phyloP scores from a whole-genome alignment of 2,113 vertebrate species.

The Aspidoscelis tigris region DNA sequence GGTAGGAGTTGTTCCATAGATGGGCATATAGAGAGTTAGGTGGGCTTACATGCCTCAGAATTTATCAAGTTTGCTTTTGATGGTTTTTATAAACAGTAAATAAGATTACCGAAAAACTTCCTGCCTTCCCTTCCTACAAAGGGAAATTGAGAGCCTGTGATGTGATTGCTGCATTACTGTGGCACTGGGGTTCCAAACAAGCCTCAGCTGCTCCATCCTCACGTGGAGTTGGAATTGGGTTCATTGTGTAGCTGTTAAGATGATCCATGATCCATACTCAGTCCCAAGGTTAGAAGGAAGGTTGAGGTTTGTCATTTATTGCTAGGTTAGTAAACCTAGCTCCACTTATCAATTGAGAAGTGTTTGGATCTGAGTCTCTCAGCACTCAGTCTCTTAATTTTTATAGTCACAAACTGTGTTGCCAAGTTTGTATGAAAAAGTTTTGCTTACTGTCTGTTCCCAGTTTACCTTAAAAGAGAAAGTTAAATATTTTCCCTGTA shows the following conservation, averaged over 20 bases:
- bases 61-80: neutral
- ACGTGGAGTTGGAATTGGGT: neutral
- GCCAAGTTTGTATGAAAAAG: neutral
- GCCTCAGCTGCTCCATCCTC: neutral
- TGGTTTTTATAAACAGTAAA: neutral
- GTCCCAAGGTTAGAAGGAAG: neutral
- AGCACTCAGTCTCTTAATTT: neutral
- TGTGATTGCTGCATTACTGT: neutral
- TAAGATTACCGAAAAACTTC: neutral
- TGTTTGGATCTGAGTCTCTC: neutral
- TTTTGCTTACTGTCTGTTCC: neutral
- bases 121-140: neutral
- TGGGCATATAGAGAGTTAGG: neutral
- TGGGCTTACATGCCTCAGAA: neutral
- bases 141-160: neutral
- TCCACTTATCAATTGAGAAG: neutral
- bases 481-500: neutral
- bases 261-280: too few species aligned
- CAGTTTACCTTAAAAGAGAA: neutral
- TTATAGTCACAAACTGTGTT: neutral
- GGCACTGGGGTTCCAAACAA: neutral
- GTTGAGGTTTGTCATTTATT: neutral
- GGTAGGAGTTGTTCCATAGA: neutral
- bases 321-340: too few species aligned
- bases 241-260: neutral